Evolutionary conservation across 2,797 vertebrate genomes (phyloP), one percentile per base, ranked within the genome.

Genomic region (Tachyglossus aculeatus): DNA sequence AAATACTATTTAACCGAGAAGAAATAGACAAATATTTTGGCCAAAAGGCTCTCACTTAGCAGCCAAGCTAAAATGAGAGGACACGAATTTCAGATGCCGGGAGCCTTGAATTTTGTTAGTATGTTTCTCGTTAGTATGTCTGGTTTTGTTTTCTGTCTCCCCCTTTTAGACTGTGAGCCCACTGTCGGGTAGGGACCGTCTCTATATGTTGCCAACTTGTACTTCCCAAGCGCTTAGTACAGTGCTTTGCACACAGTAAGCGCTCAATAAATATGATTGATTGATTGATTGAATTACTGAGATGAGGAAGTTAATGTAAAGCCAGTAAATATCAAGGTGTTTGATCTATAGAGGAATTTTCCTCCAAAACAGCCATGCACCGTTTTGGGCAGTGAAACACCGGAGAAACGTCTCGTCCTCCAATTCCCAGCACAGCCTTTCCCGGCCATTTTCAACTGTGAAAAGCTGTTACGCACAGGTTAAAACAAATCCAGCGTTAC

Each of bases 271-370:
- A n/a, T n/a, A n/a, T n/a, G n/a, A n/a, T n/a, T n/a, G n/a, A n/a
- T n/a, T n/a, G n/a, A n/a, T n/a, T n/a, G 43, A 62, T 31, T 71
- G 27, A 64, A 59, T 54, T 64, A 66, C 34, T 43, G 68, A 27
- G 65, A 38, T 56, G 61, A 67, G n/a, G 22, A 80, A 66, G 44
- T 51, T 36, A 60, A 10, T 40, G 52, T 9, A 18, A 51, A 58
- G 7, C 34, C 16, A 64, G 44, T 62, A 39, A 24, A 32, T 21
- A 45, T 37, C 24, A 1, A 3, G 18, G 57, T 24, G 45, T 58
- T 69, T 8, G 12, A 53, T 53, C n/a, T n/a, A 61, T 27, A 51
- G 21, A 47, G 56, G 56, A 48, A 27, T 12, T 18, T 62, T 38
- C 51, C 45, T 58, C 3, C 62, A 38, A 29, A 6, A 24, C 19